Evolutionary conservation across 2,797 vertebrate genomes (phyloP).

Genomic region (Hafferia zeledoni): DNA sequence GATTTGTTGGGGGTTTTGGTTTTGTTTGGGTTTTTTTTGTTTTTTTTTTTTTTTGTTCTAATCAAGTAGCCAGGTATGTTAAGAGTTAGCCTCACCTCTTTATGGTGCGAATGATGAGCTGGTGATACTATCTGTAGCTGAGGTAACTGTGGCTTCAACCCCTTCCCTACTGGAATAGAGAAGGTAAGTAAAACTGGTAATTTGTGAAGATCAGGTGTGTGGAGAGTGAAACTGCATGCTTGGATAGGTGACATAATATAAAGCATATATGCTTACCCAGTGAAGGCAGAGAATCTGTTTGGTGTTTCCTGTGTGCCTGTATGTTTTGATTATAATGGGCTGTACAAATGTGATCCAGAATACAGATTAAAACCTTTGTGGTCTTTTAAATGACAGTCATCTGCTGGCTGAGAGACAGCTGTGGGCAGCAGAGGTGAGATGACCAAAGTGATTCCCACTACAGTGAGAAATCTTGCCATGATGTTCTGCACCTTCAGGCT

Average conservation of each 20-base stretch:
- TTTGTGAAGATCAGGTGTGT: not conserved
- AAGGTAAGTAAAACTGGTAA: not conserved
- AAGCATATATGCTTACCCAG: rapidly evolving
- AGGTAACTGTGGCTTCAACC: not conserved
- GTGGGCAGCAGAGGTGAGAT: not conserved
- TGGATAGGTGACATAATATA: not conserved
- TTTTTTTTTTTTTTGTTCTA: not conserved
- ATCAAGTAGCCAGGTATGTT: not conserved
- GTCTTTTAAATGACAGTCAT: not conserved
- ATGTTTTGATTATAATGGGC: not conserved
- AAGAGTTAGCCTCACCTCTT: not conserved
- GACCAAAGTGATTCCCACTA: not conserved
- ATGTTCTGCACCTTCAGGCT: not conserved
- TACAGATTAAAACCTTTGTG: not conserved
- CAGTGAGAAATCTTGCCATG: not conserved
- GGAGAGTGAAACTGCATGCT: not conserved
- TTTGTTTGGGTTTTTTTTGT: not conserved
- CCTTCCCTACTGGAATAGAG: not conserved
- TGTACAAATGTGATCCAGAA: not conserved
- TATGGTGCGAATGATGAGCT: not conserved
- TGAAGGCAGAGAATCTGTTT: not conserved
- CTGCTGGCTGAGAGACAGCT: not conserved
- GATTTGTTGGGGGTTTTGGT: not conserved
- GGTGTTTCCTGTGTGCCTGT: not conserved
- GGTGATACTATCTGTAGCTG: not conserved